Conservation (phyloP, 2,113 vertebrate species). For the Gallinago media region DNA sequence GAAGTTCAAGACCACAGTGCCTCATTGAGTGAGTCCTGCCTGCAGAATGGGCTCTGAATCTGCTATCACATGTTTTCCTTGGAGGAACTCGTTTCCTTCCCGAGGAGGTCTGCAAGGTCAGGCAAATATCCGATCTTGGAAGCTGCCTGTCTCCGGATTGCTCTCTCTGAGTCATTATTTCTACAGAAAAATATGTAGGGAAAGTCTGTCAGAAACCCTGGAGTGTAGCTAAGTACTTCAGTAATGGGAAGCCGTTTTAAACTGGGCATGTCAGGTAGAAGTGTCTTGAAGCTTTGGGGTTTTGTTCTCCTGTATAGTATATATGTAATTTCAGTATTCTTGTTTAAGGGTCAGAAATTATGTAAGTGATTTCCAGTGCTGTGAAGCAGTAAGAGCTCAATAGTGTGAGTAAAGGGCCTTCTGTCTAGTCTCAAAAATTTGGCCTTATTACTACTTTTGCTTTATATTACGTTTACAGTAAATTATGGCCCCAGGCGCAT, state of each 20-base stretch:
- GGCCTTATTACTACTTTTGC: not conserved
- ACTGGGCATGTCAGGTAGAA: not conserved
- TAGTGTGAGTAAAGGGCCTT: not conserved
- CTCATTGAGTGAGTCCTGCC: not conserved
- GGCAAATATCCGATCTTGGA: conserved; percentile 55
- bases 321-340: not conserved
- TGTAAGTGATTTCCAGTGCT: not conserved
- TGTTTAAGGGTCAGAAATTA: not conserved
- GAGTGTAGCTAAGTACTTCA: not conserved
- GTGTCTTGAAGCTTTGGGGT: not conserved
- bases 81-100: conserved; percentile 73
- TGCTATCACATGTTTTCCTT: conserved; percentile 69
- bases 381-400: not conserved
- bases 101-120: conserved; percentile 60
- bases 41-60: not conserved
- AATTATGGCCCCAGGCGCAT: not conserved
- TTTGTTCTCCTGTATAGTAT: not conserved
- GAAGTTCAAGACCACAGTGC: not conserved
- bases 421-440: not conserved
- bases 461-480: not conserved
- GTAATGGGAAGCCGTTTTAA: not conserved
- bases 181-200: not conserved
- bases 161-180: conserved; percentile 23
- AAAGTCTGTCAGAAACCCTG: not conserved
- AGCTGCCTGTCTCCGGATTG: conserved; percentile 16